Evolutionary conservation across 2,797 vertebrate genomes (phyloP).

Genomic region (Vespertilio murinus): DNA sequence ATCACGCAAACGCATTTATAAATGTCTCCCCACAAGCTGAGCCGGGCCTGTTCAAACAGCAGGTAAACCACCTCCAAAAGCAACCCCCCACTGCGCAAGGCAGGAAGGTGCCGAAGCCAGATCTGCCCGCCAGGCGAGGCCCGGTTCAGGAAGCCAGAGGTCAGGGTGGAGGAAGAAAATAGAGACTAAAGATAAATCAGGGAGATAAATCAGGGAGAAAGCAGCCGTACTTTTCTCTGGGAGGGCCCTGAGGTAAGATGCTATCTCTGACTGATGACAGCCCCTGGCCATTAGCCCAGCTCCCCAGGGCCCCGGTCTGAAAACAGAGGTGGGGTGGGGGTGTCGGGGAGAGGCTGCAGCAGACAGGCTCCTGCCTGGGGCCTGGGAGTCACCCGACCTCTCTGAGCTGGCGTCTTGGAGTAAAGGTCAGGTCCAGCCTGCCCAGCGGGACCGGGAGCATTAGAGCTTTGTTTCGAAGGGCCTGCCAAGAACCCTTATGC

Average conservation of each 20-base stretch:
- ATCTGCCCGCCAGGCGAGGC: not conserved
- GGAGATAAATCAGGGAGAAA: not conserved
- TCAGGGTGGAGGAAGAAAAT: not conserved
- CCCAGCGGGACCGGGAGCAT: not conserved
- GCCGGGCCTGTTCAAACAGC: not conserved
- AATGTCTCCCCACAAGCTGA: not conserved
- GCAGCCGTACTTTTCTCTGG: not conserved
- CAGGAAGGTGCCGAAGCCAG: not conserved
- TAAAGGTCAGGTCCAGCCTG: too few relatives aligned
- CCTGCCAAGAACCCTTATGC: not conserved
- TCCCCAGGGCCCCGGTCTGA: not conserved
- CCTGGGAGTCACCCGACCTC: not conserved
- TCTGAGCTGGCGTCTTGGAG: not conserved
- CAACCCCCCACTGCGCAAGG: not conserved
- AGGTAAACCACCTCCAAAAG: not conserved
- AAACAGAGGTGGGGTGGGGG: not conserved
- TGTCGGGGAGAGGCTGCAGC: rapidly evolving
- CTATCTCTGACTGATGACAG: not conserved
- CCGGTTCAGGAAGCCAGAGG: not conserved
- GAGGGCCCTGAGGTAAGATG: not conserved
- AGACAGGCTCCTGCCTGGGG: not conserved
- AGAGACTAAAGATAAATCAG: rapidly evolving
- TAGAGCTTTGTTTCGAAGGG: not conserved
- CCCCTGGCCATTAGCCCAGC: not conserved
- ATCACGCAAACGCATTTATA: too few relatives aligned